Evolutionary conservation across 1,140 invertebrate species (phyloP), one percentile per base, ranked within the genome.

Genomic region (Plectrocnemia conspersa): DNA sequence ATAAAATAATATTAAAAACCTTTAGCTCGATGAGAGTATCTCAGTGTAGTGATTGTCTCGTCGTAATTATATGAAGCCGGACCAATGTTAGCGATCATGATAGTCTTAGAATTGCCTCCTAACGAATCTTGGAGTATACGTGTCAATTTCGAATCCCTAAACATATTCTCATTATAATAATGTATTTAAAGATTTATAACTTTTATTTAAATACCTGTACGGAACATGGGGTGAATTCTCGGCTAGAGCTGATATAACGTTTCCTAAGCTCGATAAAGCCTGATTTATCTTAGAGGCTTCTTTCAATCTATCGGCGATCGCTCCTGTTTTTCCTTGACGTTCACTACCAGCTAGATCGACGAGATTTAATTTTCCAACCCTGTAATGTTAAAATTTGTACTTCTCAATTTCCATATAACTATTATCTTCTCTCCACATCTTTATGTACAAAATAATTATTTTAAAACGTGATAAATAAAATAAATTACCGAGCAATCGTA

Each of bases 231-330:
- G 82, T 54, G 84, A 90, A 74, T 84, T 91, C 74, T 90, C 89
- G 0, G 93, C 92, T 35, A 97, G 74, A 1, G 94, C 92, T 21
- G 90, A 94, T 62, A 97, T 97, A 7, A 97, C 94, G 76, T 97
- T 97, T 16, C 69, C 93, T 55, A 97, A 76, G 4, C 91, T 91
- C 24, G 93, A 97, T 3, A 97, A 74, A 2, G 92, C 93, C 61
- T 96, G 80, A 75, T 97, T 97, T 65, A 97, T 97, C 75, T 95
- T 94, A 32, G 91, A 91, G 0, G 93, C 92, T 77, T 97, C 94
- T 64, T 93, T 91, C 19, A 97, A 77, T n/a, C 93, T 77, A 61
- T 93, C 88, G 2, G 91, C 93, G 59, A 81, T 82, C 16, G 93
- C 86, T 48, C 89, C 88, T 6, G 93, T 94, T 75, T 97, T 97